Percentiles rank a stretch among this genome's conserved stretches.
Evolutionary conservation across 2,888 invertebrate genomes (phyloP).

Genomic region (Steinernema scapterisci): DNA sequence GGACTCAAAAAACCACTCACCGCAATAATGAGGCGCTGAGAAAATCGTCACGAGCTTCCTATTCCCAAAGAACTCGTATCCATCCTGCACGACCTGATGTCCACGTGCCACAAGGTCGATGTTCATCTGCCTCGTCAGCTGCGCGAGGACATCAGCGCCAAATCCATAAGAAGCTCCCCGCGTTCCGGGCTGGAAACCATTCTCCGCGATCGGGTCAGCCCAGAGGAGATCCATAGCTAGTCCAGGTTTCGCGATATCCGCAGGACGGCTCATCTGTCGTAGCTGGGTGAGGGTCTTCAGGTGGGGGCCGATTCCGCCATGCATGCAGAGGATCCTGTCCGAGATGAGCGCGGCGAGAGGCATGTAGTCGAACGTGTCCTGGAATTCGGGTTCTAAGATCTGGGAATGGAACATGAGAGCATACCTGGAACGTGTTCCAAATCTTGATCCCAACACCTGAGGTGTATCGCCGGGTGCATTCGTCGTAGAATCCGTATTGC

Average conservation of each 20-base stretch:
- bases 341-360: constrained; percentile 43
- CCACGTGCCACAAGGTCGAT: constrained; percentile 58
- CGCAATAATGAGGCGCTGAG: constrained; percentile 62
- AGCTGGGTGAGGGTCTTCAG: constrained; percentile 49
- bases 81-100: constrained; percentile 58
- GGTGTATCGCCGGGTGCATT: constrained; percentile 43
- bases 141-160: constrained; percentile 46
- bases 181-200: constrained; percentile 46
- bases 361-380: constrained; percentile 44
- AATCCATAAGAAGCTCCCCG: constrained; percentile 53
- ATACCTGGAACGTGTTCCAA: constrained; percentile 47
- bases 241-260: constrained; percentile 37
- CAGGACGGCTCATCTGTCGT: constrained; percentile 36
- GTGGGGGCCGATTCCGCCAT: constrained; percentile 55
- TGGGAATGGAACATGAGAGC: not conserved
- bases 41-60: constrained; percentile 52
- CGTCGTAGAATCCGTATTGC: constrained; percentile 48
- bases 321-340: constrained; percentile 57
- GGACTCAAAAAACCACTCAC: not conserved
- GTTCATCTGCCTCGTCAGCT: constrained; percentile 43
- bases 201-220: constrained; percentile 50
- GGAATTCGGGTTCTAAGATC: constrained; percentile 19
- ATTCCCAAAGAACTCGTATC: constrained; percentile 53
- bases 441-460: constrained; percentile 31
- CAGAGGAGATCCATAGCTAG: constrained; percentile 55